Evolutionary conservation across 2,113 vertebrate genomes (phyloP), one percentile per base, ranked within the genome.

Genomic region (Brevimyrus niger): DNA sequence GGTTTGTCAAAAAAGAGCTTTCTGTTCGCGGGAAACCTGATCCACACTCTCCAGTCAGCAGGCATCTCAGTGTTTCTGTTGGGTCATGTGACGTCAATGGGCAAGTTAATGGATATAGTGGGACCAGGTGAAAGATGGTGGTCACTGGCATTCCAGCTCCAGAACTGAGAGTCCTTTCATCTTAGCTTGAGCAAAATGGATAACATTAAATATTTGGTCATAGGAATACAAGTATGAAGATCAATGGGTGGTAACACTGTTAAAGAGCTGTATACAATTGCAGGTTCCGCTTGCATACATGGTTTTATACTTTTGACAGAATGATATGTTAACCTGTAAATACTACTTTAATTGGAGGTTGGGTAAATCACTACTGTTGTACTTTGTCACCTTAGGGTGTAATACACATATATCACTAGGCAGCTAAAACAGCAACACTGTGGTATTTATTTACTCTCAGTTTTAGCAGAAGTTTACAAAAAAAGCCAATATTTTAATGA

Each of bases 1-100:
- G 92, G 94, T 93, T 92, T 92, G 92, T 93, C 95, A 94, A 94
- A 95, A 95, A 94, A 94, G 92, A 94, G 93, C 95, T 95, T 69
- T 69, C 95, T 96, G 95, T 96, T 96, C 94, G 90, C 91, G 7
- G 87, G 96, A 95, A 96, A 96, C 94, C 90, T 92, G 95, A 96
- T 95, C 95, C 92, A 93, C 93, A 93, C 94, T 92, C 93, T 91
- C 93, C 94, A 92, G 93, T 90, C 91, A 91, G 93, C 93, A 92
- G 89, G 92, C 94, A 95, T 96, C 95, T 94, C 94, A 88, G 89
- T 93, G 92, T 91, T 91, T 27, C 89, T 90, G 88, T 93, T 91
- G 92, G 94, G 93, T 92, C 94, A 92, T 87, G 84, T 88, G 89
- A 91, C 90, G 90, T 93, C 93, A 93, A 92, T 91, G 89, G 94